Conservation (phyloP, 2,113 vertebrate species). For the Sebastes fasciatus region DNA sequence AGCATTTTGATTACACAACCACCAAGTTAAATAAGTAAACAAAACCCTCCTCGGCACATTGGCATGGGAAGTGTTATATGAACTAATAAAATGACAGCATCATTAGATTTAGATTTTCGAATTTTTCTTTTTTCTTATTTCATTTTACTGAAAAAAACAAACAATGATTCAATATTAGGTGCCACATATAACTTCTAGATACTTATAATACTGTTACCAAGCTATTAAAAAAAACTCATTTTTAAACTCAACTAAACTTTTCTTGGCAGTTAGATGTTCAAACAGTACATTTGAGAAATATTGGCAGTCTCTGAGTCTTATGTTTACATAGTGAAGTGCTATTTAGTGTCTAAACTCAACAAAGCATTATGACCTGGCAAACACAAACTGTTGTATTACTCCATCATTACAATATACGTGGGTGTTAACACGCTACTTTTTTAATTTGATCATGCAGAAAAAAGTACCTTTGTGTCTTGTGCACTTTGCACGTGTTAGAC, state of each 20-base stretch:
- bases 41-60: not conserved
- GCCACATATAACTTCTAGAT: not conserved
- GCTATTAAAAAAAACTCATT: not conserved
- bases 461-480: not conserved
- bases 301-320: not conserved
- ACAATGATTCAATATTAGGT: not conserved
- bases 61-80: not conserved
- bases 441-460: not conserved
- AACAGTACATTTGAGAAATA: not conserved
- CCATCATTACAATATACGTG: not conserved
- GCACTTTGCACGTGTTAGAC: too few species aligned
- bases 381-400: not conserved
- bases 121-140: not conserved
- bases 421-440: too few species aligned
- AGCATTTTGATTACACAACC: not conserved
- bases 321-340: too few species aligned
- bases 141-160: not conserved
- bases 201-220: not conserved
- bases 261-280: not conserved
- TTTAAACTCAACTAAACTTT: not conserved
- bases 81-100: not conserved
- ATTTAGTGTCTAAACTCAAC: not conserved
- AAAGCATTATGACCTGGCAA: not conserved
- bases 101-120: not conserved
- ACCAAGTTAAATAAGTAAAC: conserved; percentile 9